Percentiles rank a stretch among this genome's conserved stretches.
Conservation (phyloP, 2,888 invertebrate genomes). For the Epinotia ramella region DNA sequence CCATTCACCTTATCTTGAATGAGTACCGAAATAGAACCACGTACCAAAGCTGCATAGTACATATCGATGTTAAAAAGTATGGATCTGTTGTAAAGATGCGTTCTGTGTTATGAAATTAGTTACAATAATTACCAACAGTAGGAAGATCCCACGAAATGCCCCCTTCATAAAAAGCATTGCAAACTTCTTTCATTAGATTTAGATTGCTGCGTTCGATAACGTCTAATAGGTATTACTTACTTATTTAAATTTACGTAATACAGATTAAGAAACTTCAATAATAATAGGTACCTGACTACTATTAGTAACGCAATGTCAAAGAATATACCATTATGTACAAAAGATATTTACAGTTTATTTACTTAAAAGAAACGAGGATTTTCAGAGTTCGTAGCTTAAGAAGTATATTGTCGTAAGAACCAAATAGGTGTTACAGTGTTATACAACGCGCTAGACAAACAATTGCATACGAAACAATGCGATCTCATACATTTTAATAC, state of each 20-base stretch:
- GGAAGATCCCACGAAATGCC: not conserved
- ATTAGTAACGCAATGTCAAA: constrained; percentile 7
- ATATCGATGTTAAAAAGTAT: not conserved
- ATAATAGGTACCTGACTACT: not conserved
- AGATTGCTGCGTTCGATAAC: constrained; percentile 15
- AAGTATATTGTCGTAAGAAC: constrained; percentile 6
- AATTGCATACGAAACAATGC: constrained; percentile 63
- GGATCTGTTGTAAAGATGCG: not conserved
- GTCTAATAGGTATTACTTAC: constrained; percentile 10
- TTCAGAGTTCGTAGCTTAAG: not conserved
- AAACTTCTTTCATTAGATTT: constrained; percentile 11
- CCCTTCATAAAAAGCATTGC: constrained; percentile 5
- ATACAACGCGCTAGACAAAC: constrained; percentile 56
- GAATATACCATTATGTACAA: not conserved
- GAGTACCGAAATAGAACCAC: constrained; percentile 46
- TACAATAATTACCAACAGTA: not conserved
- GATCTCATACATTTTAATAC: constrained; percentile 69
- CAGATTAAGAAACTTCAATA: constrained; percentile 20
- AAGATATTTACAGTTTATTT: constrained; percentile 8
- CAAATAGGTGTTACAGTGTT: constrained; percentile 49
- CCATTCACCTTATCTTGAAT: constrained; percentile 49
- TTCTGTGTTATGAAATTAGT: not conserved
- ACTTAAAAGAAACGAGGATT: not conserved
- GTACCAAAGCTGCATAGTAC: not conserved
- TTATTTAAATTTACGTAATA: constrained; percentile 25